phyloP scores from a whole-genome alignment of 2,888 invertebrate species.

The Agrotis segetum region DNA sequence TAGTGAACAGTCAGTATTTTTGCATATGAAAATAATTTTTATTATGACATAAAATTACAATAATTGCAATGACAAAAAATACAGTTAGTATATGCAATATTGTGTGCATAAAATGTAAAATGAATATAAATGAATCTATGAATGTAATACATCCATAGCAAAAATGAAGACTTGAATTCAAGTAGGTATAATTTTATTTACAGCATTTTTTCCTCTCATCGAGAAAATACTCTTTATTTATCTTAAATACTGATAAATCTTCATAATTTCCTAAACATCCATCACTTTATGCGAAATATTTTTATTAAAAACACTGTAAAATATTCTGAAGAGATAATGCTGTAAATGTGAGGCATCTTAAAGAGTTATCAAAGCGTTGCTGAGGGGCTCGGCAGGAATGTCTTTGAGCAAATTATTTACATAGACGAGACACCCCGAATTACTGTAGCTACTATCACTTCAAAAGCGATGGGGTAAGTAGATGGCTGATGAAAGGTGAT shows the following conservation, averaged over 20 bases:
- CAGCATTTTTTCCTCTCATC: neutral
- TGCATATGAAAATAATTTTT: neutral
- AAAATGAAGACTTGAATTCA: neutral
- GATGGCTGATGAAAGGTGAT: conserved; percentile 18
- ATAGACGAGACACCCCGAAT: conserved; percentile 79
- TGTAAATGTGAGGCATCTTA: conserved; percentile 76
- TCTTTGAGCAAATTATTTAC: conserved; percentile 86
- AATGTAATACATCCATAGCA: too few relatives aligned
- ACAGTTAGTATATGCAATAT: too few relatives aligned
- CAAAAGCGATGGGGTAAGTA: conserved; percentile 47
- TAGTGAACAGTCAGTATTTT: neutral
- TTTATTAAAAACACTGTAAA: conserved; percentile 31
- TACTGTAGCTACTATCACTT: conserved; percentile 72
- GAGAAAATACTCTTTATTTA: too few relatives aligned
- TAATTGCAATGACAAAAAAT: too few relatives aligned
- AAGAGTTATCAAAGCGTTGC: conserved; percentile 88
- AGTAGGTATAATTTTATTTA: neutral
- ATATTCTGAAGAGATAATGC: conserved; percentile 28
- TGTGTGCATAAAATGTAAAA: too few relatives aligned
- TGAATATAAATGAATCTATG: too few relatives aligned
- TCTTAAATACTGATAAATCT: too few relatives aligned
- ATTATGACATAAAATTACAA: neutral
- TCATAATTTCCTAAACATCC: conserved; percentile 4
- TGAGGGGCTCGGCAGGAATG: conserved; percentile 77
- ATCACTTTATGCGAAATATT: conserved; percentile 12